Conservation (phyloP, 2,888 invertebrate genomes). For the Epinotia bilunana region DNA sequence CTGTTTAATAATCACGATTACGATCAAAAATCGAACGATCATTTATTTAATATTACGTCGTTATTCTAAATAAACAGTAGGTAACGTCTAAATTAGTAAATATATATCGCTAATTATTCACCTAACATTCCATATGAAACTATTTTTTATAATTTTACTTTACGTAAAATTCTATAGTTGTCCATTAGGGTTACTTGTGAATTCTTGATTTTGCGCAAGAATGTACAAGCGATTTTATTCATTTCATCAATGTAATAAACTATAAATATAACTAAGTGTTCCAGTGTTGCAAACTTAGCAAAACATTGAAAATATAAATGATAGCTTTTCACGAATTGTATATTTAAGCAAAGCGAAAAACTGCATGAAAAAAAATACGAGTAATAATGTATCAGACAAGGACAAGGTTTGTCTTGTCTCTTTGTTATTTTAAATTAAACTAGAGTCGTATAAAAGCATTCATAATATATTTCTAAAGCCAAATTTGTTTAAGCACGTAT, state of each 20-base stretch:
- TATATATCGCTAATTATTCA: slow-evolving; percentile 22
- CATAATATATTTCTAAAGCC: not conserved
- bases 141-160: slow-evolving; percentile 44
- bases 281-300: slow-evolving; percentile 12
- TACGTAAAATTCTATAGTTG: slow-evolving; percentile 46
- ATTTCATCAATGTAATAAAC: slow-evolving; percentile 14
- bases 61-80: slow-evolving; percentile 14
- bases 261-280: slow-evolving; percentile 20
- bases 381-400: not conserved
- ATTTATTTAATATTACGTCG: not conserved
- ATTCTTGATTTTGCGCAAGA: slow-evolving; percentile 62
- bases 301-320: slow-evolving; percentile 2
- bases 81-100: slow-evolving; percentile 16
- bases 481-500: not conserved
- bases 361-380: not conserved
- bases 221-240: slow-evolving; percentile 49
- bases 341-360: not conserved
- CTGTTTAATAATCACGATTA: slow-evolving; percentile 27
- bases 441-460: slow-evolving; percentile 4
- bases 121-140: slow-evolving; percentile 41
- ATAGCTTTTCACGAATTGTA: not conserved
- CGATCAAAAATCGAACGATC: slow-evolving; percentile 14
- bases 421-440: not conserved
- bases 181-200: slow-evolving; percentile 53
- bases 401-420: not conserved